phyloP scores from a whole-genome alignment of 2,797 vertebrate species.

The Halcyon smyrnensis region DNA sequence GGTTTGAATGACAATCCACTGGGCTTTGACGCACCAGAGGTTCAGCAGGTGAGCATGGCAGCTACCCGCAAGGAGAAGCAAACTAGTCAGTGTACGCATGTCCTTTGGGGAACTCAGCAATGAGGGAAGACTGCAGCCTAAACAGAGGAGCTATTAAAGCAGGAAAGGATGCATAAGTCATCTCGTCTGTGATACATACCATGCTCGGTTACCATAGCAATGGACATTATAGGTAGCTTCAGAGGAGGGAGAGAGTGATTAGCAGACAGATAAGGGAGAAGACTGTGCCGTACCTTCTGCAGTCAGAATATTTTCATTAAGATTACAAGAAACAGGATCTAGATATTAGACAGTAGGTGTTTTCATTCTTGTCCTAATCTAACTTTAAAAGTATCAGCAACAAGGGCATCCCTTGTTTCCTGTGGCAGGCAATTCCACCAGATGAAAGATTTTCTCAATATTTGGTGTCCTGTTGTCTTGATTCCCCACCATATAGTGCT shows the following conservation, averaged over 20 bases:
- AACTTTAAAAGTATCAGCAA: not conserved
- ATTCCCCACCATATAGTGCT: not conserved
- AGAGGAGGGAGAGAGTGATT: conserved; percentile 35
- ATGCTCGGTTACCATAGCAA: conserved; percentile 46
- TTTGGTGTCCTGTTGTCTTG: conserved; percentile 25
- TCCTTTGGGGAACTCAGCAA: not conserved
- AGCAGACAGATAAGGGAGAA: conserved; percentile 13
- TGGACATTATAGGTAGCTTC: conserved; percentile 53
- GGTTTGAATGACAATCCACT: not conserved
- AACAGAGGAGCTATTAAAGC: conserved; percentile 22
- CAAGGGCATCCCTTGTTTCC: not conserved
- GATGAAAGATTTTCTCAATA: conserved; percentile 1
- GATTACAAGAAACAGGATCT: not conserved
- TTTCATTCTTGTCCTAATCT: conserved; percentile 3
- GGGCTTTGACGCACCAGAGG: not conserved
- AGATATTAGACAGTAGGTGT: not conserved
- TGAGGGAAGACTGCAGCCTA: not conserved
- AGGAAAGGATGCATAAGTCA: conserved; percentile 40
- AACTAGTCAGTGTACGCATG: accelerated
- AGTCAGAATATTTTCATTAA: conserved; percentile 9
- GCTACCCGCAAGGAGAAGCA: not conserved
- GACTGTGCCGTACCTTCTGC: not conserved
- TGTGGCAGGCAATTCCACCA: not conserved
- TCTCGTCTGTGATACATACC: conserved; percentile 29
- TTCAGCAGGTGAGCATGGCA: not conserved